Percentiles rank a stretch among this genome's conserved stretches.
Conservation (phyloP, 2,888 invertebrate genomes). For the Pachliopta kotzebuea region DNA sequence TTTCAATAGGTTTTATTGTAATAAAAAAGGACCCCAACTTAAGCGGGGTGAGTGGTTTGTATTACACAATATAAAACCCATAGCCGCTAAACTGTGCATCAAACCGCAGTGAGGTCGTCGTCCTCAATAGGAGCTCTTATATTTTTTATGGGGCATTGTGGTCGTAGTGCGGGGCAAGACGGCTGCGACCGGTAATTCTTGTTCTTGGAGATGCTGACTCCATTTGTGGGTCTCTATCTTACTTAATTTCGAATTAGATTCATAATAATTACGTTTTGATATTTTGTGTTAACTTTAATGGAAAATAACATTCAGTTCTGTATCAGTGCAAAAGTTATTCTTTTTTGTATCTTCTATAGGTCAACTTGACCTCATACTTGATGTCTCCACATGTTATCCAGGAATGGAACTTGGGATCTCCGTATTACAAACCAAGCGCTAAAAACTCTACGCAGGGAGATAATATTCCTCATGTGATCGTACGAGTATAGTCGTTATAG, state of each 20-base stretch:
- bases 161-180: constrained; percentile 27
- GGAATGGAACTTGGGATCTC: no score
- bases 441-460: no score
- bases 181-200: constrained; percentile 30
- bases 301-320: no score
- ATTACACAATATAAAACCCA: constrained; percentile 18
- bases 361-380: no score
- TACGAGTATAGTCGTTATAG: no score
- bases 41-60: not conserved
- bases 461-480: no score
- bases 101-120: constrained; percentile 24
- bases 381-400: no score
- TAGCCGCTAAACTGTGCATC: constrained; percentile 17
- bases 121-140: constrained; percentile 27
- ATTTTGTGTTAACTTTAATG: no score
- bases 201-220: constrained; percentile 17
- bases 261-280: no score
- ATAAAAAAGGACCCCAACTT: not conserved
- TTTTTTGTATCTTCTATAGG: no score
- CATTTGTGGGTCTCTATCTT: constrained; percentile 19
- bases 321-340: no score
- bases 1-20: not conserved
- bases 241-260: constrained; percentile 23
- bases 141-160: constrained; percentile 29
- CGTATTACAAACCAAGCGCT: no score